phyloP scores from a whole-genome alignment of 1,140 invertebrate genomes.

The Scaptomyza pallida region DNA sequence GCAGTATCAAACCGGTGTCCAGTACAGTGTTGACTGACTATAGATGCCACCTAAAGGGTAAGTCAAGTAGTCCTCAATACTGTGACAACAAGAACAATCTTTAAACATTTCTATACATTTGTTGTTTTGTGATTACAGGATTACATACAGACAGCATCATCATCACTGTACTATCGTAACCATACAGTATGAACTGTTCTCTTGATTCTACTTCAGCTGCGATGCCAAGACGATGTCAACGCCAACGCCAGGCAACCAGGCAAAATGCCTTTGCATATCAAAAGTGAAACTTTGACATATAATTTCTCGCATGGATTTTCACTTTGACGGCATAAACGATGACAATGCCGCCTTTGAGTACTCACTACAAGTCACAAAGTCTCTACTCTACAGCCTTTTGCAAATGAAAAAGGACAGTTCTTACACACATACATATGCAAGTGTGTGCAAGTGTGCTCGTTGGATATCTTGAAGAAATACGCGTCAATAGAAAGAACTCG shows the following conservation, averaged over 20 bases:
- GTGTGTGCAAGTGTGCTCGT: background rate
- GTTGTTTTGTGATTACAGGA: too few relatives aligned
- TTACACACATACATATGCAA: background rate
- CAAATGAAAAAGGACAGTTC: slow-evolving; percentile 19
- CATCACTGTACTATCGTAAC: background rate
- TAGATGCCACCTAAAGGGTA: background rate
- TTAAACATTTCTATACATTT: too few relatives aligned
- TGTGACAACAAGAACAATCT: too few relatives aligned
- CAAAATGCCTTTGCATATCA: slow-evolving; percentile 74
- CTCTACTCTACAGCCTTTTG: slow-evolving; percentile 1
- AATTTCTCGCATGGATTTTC: slow-evolving; percentile 81
- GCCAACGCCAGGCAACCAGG: background rate
- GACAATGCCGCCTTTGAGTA: slow-evolving; percentile 57
- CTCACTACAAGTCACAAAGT: slow-evolving; percentile 13
- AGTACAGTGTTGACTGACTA: background rate
- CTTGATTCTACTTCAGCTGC: background rate
- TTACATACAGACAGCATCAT: too few relatives aligned
- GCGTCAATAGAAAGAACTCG: background rate
- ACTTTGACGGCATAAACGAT: slow-evolving; percentile 77
- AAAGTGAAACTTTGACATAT: slow-evolving; percentile 82
- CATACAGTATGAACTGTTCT: background rate
- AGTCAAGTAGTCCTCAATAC: background rate
- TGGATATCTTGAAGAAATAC: background rate
- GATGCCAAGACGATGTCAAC: slow-evolving; percentile 22
- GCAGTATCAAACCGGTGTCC: background rate